A percentile compares a stretch with the other conserved stretches of the same genome.
These are phyloP conservation scores for Ptycholaimellus sp. DNA, from an alignment of 2,888 invertebrate genomes.

Conservation along the genomic window DNA sequence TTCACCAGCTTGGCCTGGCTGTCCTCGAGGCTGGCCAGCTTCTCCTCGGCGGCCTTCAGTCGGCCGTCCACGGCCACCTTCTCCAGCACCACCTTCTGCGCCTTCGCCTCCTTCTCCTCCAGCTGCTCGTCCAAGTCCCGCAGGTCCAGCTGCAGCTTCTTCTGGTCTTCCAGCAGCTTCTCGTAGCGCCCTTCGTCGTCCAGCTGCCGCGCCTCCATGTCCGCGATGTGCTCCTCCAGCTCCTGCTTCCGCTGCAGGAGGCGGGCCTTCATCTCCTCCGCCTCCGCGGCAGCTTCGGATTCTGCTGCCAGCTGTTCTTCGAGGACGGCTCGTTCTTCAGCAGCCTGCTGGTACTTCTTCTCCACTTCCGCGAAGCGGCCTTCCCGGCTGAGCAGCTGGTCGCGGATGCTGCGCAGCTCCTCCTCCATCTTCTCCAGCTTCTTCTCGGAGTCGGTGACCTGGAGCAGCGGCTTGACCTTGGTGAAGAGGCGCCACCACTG, in stretches of 20 bases:
- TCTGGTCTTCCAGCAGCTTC: conserved; percentile 60
- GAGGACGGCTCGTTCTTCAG: conserved; percentile 68
- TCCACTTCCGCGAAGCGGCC: conserved; percentile 34
- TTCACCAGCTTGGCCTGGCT: conserved; percentile 40
- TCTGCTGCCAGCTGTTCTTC: conserved; percentile 87
- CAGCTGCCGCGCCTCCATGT: conserved; percentile 76
- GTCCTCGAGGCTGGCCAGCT: conserved; percentile 47
- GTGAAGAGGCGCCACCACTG: conserved; percentile 99
- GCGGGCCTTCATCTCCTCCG: conserved; percentile 41
- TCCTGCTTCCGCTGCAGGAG: conserved; percentile 36
- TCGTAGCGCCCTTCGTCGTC: conserved; percentile 78
- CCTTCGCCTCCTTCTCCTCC: conserved; percentile 83
- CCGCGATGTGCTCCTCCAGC: conserved; percentile 69
- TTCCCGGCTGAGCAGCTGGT: conserved; percentile 54
- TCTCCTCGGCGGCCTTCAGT: conserved; percentile 83
- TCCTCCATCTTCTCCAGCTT: conserved; percentile 88
- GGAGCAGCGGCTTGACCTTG: conserved; percentile 77
- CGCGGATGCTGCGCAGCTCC: conserved; percentile 59
- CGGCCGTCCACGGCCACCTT: conserved; percentile 80
- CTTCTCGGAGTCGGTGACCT: conserved; percentile 89
- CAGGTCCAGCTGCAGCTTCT: conserved; percentile 47
- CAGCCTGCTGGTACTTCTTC: conserved; percentile 31
- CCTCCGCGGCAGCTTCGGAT: conserved; percentile 82
- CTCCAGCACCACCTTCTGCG: conserved; percentile 87
- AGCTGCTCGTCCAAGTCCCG: conserved; percentile 32